A percentile compares a stretch with the other conserved stretches of the same genome.
Conservation (phyloP, 2,888 invertebrate genomes). For the Eupeodes luniger region DNA sequence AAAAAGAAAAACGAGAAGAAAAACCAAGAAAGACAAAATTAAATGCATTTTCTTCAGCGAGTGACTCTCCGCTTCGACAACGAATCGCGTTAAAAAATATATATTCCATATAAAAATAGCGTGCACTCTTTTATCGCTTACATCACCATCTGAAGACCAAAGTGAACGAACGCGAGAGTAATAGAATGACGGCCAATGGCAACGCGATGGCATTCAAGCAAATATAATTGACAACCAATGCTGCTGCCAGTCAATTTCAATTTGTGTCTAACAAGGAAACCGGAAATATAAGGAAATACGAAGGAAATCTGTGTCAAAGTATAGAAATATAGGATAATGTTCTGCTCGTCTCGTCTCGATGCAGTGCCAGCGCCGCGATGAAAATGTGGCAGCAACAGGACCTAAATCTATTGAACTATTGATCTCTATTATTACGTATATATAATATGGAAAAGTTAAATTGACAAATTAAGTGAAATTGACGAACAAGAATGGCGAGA, state of each 20-base stretch:
- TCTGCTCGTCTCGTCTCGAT: neutral
- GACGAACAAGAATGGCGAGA: slow-evolving; percentile 22
- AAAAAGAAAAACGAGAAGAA: neutral
- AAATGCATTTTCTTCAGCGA: slow-evolving; percentile 48
- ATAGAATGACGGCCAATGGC: slow-evolving; percentile 29
- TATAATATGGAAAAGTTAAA: slow-evolving; percentile 27
- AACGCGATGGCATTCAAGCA: slow-evolving; percentile 31
- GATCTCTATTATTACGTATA: slow-evolving; percentile 41
- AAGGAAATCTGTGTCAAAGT: slow-evolving; percentile 31
- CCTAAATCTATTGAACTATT: slow-evolving; percentile 35
- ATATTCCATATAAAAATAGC: neutral
- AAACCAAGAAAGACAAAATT: slow-evolving; percentile 36
- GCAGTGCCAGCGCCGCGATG: too few relatives aligned
- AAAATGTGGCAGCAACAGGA: slow-evolving; percentile 9
- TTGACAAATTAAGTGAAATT: slow-evolving; percentile 57
- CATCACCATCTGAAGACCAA: neutral
- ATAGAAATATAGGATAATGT: slow-evolving; percentile 16
- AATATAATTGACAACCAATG: slow-evolving; percentile 62
- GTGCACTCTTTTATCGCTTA: neutral
- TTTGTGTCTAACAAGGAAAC: slow-evolving; percentile 32
- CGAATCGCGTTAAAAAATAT: neutral
- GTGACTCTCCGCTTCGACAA: slow-evolving; percentile 16
- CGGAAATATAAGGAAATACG: slow-evolving; percentile 27
- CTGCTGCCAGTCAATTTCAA: slow-evolving; percentile 67
- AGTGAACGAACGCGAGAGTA: neutral